Evolutionary conservation across 2,113 vertebrate genomes (phyloP), one percentile per base, ranked within the genome.

Genomic region (Epinephelus fuscoguttatus): DNA sequence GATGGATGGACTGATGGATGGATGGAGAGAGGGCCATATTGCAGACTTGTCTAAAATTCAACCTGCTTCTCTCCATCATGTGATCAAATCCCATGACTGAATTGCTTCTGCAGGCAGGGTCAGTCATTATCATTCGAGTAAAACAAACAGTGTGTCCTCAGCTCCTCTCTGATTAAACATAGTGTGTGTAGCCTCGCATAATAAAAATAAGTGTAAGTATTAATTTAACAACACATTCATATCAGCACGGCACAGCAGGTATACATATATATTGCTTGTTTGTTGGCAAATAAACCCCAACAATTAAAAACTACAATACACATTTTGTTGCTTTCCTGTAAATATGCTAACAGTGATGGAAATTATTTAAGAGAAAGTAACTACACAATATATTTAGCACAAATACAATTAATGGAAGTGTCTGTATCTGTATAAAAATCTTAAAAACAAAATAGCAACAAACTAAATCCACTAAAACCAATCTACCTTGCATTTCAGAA

Each of bases 1-100:
- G 42, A 68, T 56, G 23, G 52, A 37, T 37, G 33, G 33, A 37
- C 33, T 25, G 18, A 52, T 6, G 56, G 42, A 68, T 62, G 27
- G 42, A 68, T 62, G n/a, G 53, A 60, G 59, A 45, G 45, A 23
- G n/a, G 9, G 57, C 18, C 57, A 64, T 73, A 73, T 77, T 80
- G 42, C 64, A 70, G 27, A 64, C 37, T n/a, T 47, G 13, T 33
- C 37, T 56, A 19, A 25, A 40, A 66, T 30, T 14, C 13, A 53
- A 55, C 21, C 55, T 25, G 37, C 49, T 27, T 3, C 6, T 3
- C 4, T 59, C 30, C 37, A 52, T 67, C 76, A 74, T 60, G 68
- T 81, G 69, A 81, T 50, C 42, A n/a, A 40, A 60, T 55, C 78
- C 19, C 6, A 25, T 57, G 37, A 81, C 19, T 4, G 4, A 7